Evolutionary conservation across 2,797 vertebrate genomes (phyloP), one percentile per base, ranked within the genome.

Genomic region (Enteromius argenteus): DNA sequence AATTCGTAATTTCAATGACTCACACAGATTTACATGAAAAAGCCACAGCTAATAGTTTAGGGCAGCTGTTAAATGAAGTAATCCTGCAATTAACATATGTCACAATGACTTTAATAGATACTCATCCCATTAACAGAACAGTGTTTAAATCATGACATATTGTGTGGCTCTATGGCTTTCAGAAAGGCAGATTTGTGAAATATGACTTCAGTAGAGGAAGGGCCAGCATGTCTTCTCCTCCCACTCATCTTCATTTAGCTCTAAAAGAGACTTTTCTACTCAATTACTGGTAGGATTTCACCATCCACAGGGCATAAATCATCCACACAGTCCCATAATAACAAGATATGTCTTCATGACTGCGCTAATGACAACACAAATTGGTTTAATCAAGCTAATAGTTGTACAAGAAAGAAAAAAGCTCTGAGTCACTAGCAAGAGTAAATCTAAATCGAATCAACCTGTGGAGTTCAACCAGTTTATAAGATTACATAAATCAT

Each of bases 171-270:
- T 4, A 42, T 58, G 42, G 37, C 72, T 62, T 58, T 60, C 11
- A 44, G 56, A 39, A 64, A 76, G 58, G 51, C 62, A 68, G 75
- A 84, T 72, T 71, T 69, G 49, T 84, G 75, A 86, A 82, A 71
- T 68, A 84, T 81, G 46, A 79, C 51, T 15, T 66, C 3, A 42
- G 77, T 39, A 62, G 49, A 79, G 44, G 15, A 64, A 66, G 51
- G 58, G 71, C 71, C 80, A 51, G 21, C 19, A 6, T 42, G 58
- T 71, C 62, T 30, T 71, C 44, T 83, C 83, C 66, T 83, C 84
- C 81, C 82, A 89, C 86, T 35, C 80, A 77, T 85, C 64, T 73
- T 87, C 81, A 84, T 87, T 86, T 83, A 30, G 35, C 32, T 66
- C 77, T 49, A 74, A 83, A 69, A 84, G 37, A 75, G 3, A 74